Base-by-base conservation (phyloP, 2,888 invertebrate genomes). In the Sericinus montela region DNA sequence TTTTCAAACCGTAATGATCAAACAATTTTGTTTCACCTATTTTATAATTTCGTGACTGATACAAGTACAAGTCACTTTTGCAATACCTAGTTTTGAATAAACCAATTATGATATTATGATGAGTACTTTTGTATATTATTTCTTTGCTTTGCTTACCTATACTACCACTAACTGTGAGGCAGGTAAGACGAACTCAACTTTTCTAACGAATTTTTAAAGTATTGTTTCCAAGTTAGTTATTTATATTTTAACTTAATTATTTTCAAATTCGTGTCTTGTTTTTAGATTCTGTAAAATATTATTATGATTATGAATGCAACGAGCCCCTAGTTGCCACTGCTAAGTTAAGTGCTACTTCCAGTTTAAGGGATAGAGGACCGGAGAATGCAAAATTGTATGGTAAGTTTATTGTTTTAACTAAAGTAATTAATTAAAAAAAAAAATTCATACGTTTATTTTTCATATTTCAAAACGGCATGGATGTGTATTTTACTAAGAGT, bases 341-440 rank as follows among this genome's bases (percentile, higher is more conserved):
- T 54, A 92, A 90, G 53, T 78, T 97, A 57, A 92, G 91, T 54
- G 96, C 97, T 23, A 96, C 97, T 35, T 95, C 96, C 13, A 93
- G 93, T 60, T 85, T 96, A 52, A 90, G 92, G 42, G 95, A 95
- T 62, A 91, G 97, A 72, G 96, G 95, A 52, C 94, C 97, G n/a
- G 91, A 94, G 54, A 94, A 97, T 90, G 96, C 96, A 30, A 91
- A 92, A 69, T 89, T 97, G 64, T 92, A 96, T 90, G 96, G 97
- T 97, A 91, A 93, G 92, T 14, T 38, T 45, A 19, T 23, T 23
- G n/a, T n/a, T n/a, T n/a, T n/a, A n/a, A n/a, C n/a, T n/a, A n/a
- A n/a, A n/a, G n/a, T n/a, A n/a, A n/a, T n/a, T n/a, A n/a, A n/a
- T n/a, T n/a, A n/a, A n/a, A n/a, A n/a, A n/a, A n/a, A n/a, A n/a